Percentiles rank a stretch among this genome's conserved stretches.
phyloP scores from a whole-genome alignment of 2,888 invertebrate species.

The Erebia palarica region DNA sequence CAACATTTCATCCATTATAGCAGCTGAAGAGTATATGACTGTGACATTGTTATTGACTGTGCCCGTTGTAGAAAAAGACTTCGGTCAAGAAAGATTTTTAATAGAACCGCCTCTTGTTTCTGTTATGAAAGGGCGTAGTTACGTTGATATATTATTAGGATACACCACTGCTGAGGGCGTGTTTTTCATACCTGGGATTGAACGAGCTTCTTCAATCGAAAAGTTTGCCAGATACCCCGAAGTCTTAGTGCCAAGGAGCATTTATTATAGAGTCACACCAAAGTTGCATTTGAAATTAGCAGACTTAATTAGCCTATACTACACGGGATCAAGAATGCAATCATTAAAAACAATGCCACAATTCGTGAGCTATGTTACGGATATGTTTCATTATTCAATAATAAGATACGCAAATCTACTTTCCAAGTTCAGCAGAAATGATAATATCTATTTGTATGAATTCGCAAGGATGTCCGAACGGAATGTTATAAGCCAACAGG shows the following conservation, averaged over 20 bases:
- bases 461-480: slow-evolving; percentile 56
- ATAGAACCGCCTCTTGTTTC: slow-evolving; percentile 48
- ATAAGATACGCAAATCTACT: slow-evolving; percentile 45
- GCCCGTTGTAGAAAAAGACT: slow-evolving; percentile 60
- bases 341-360: slow-evolving; percentile 41
- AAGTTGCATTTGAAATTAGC: slow-evolving; percentile 48
- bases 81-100: slow-evolving; percentile 54
- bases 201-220: slow-evolving; percentile 36
- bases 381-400: slow-evolving; percentile 48
- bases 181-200: slow-evolving; percentile 37
- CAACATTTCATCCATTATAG: slow-evolving; percentile 47
- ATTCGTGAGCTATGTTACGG: slow-evolving; percentile 46
- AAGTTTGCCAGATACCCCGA: slow-evolving; percentile 51
- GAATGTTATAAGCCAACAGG: slow-evolving; percentile 51
- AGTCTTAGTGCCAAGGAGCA: slow-evolving; percentile 51
- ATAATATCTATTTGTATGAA: slow-evolving; percentile 50
- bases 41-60: slow-evolving; percentile 54
- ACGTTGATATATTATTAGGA: slow-evolving; percentile 86
- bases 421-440: slow-evolving; percentile 35
- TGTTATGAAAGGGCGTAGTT: slow-evolving; percentile 64
- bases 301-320: slow-evolving; percentile 51
- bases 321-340: slow-evolving; percentile 50
- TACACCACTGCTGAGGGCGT: slow-evolving; percentile 85
- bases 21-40: slow-evolving; percentile 49
- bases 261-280: slow-evolving; percentile 46